These are phyloP conservation scores for Heliconius melpomene DNA, from an alignment of 1,140 invertebrate species.

Conservation along the genomic window DNA sequence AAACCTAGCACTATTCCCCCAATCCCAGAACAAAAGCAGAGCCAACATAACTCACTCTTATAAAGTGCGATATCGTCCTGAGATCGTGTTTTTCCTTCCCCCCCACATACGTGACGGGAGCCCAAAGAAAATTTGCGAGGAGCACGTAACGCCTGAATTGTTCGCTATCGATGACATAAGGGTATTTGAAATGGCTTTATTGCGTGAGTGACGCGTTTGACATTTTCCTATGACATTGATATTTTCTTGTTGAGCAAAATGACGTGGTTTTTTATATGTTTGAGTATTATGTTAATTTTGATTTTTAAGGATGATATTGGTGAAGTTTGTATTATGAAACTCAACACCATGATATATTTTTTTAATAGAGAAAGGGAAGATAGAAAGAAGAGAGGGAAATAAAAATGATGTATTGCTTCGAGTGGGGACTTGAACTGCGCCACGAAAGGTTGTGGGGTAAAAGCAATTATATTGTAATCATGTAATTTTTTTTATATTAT, in stretches of 20 bases:
- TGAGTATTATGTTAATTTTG: not conserved
- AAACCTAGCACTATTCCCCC: not conserved
- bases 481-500: too few species aligned
- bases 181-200: slow-evolving; percentile 49
- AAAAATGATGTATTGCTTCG: too few species aligned
- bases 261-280: not conserved
- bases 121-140: slow-evolving; percentile 46
- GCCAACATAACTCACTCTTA: slow-evolving; percentile 27
- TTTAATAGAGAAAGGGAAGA: too few species aligned
- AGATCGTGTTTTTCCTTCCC: slow-evolving; percentile 38
- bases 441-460: too few species aligned
- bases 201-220: slow-evolving; percentile 37
- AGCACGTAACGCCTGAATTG: slow-evolving; percentile 59
- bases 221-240: slow-evolving; percentile 32
- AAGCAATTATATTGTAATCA: too few species aligned
- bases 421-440: too few species aligned
- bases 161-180: slow-evolving; percentile 49
- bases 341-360: too few species aligned
- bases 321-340: too few species aligned
- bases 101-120: slow-evolving; percentile 42
- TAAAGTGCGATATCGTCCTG: slow-evolving; percentile 34
- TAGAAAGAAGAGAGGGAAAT: too few species aligned
- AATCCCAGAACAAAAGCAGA: not conserved
- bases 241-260: slow-evolving; percentile 22
- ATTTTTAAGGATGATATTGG: not conserved